Base-by-base conservation (phyloP, 1,140 invertebrate species). In the Wiebesia pumilae region DNA sequence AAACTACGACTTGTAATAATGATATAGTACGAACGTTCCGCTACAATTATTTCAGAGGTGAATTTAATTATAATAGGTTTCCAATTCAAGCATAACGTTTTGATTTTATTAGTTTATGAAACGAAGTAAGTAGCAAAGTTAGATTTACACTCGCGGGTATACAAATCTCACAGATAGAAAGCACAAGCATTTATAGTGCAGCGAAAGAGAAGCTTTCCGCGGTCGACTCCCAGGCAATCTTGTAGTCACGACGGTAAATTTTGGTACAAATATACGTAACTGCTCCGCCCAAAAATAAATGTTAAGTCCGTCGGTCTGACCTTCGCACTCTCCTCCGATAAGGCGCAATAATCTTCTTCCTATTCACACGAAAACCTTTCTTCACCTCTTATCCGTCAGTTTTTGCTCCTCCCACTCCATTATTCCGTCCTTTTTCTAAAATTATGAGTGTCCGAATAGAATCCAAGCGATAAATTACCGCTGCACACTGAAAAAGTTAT, bases 251-350 rank as follows among this genome's bases (percentile, higher is more conserved):
- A 69, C 65, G 65, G 65, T 69, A 35, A 35, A 69, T 33, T 69
- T 69, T 19, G 65, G 65, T 35, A 35, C 35, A 35, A 33, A 69
- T 33, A 69, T 35, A 35, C 10, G 65, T n/a, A 6, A 35, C 14
- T 3, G 30, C 14, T 69, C 30, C 33, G 30, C 30, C 9, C 65
- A 4, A 69, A 69, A 69, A 69, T 69, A 69, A 69, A 69, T 35
- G 65, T 35, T 33, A 35, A 69, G n/a, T 35, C 65, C 30, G n/a
- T 33, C 30, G 30, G 14, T 62, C 33, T 69, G 65, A 69, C 65
- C 65, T 69, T 69, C n/a, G 65, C 65, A 69, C 65, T 69, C 65
- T 69, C 14, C 33, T 69, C 14, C 65, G 65, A 69, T 69, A 69
- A 69, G 65, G 9, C n/a, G 65, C 30, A 69, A 35, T 16, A 30